Evolutionary conservation across 1,140 invertebrate species (phyloP).

Genomic region (Trichogramma pretiosum): DNA sequence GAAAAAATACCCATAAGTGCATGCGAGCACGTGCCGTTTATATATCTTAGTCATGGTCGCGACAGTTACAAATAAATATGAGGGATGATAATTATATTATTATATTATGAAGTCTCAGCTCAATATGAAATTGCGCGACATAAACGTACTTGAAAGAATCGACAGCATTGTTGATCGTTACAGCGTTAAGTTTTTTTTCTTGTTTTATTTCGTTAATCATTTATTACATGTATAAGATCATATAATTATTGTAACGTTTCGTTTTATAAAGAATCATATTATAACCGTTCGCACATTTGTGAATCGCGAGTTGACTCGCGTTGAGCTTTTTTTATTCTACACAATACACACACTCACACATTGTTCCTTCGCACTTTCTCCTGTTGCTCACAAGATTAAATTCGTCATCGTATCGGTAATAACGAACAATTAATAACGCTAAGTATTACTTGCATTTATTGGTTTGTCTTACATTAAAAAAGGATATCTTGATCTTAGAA

Average conservation of each 20-base stretch:
- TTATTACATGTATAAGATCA: slow-evolving; percentile 2
- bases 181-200: slow-evolving; percentile 13
- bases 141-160: slow-evolving; percentile 15
- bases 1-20: slow-evolving; percentile 11
- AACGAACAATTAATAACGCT: slow-evolving; percentile 34
- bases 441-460: slow-evolving; percentile 27
- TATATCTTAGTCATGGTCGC: neutral
- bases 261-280: too few relatives aligned
- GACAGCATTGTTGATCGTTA: too few relatives aligned
- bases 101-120: too few relatives aligned
- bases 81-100: slow-evolving; percentile 9
- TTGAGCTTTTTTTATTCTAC: too few relatives aligned
- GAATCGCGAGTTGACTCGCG: too few relatives aligned
- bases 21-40: too few relatives aligned
- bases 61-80: too few relatives aligned
- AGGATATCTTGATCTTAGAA: slow-evolving; percentile 18
- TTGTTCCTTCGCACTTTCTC: slow-evolving; percentile 12
- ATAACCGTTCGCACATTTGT: too few relatives aligned
- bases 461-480: slow-evolving; percentile 16
- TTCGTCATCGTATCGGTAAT: slow-evolving; percentile 23
- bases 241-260: neutral
- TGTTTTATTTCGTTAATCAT: slow-evolving; percentile 6
- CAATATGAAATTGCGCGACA: slow-evolving; percentile 12
- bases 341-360: too few relatives aligned
- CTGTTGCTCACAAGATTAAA: slow-evolving; percentile 16